Evolutionary conservation across 2,888 invertebrate species (phyloP), one percentile per base, ranked within the genome.

Genomic region (Leptarthrus brevirostris): DNA sequence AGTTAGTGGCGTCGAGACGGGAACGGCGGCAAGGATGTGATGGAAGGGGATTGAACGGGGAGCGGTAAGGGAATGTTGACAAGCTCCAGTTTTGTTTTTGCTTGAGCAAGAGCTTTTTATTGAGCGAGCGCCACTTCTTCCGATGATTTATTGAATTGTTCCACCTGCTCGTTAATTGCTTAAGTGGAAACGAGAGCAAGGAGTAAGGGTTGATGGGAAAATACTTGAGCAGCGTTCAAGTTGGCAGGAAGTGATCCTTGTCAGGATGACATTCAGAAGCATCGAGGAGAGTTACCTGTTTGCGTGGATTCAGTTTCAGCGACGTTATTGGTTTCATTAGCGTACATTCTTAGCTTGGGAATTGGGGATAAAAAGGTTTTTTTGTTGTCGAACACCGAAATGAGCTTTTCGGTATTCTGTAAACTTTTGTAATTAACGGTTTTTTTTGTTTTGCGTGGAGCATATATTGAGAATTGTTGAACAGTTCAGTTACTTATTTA

Each of bases 111-210:
- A 69, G 69, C 69, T 69, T 69, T 69, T 69, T 72, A 72, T 72
- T 56, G 72, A 72, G 56, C 44, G 56, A 72, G 30, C 56, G 54
- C 72, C 72, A 72, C 72, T 72, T 72, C 56, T 56, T 40, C 69
- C 74, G 72, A 75, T 75, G 75, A 74, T 75, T 75, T 74, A 75
- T 75, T 75, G 75, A 75, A 75, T 75, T 75, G 75, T 75, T 75
- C 69, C 75, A 75, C 75, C 75, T 75, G 74, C 74, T 75, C 72
- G 75, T 75, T 75, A 75, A 75, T 75, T 75, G 75, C 74, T 75
- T 75, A 75, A 75, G 75, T 75, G 75, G 75, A 72, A 56, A 72
- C 44, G 54, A 54, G 40, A 64, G 71, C 54, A 64, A 44, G 47
- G 69, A 16, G 14, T 20, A 69, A 69, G 52, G 49, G 69, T 20